Base-by-base conservation (phyloP, 2,888 invertebrate species). In the Teleiodes luculella region DNA sequence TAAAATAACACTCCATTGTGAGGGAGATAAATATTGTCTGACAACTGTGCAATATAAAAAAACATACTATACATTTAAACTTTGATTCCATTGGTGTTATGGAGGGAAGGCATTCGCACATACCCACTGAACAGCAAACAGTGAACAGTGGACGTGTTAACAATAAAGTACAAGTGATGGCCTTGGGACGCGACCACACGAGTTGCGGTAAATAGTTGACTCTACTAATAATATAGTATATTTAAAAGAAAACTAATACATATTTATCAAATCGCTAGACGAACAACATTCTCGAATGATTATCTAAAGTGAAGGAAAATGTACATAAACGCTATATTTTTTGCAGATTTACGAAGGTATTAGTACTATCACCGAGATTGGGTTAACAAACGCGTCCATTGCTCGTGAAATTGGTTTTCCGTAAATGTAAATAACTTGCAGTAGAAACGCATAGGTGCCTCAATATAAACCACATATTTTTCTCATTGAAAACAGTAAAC, bases 131-230 rank as follows among this genome's bases (percentile, higher is more conserved):
- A 20, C 20, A 1, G 8, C 39, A 39, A 2, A 4, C 16, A 2
- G 16, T 20, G 16, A 3, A 7, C 2, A 33, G 14, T 28, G 30
- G 64, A 55, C 70, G 63, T 67, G 6, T 76, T 68, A 69, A 71
- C 68, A 74, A 74, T 68, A 80, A 74, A 88, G 86, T 87, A 88
- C 88, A 87, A 87, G 78, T 72, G 76, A 83, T 76, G 82, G 86
- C 88, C 86, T 86, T 86, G 76, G 72, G 70, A 78, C 73, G 68
- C 70, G 78, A 74, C 76, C 24, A 70, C n/a, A 11, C 11, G 24
- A 67, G 63, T 67, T 70, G 71, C 78, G 73, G 64, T 68, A 71
- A 72, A 74, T 79, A 80, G 73, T 70, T 70, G 70, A 70, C 18
- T 37, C 18, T 30, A 69, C 68, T 71, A 71, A 67, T 67, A 68